phyloP scores from a whole-genome alignment of 2,113 vertebrate genomes.

The Polypterus bichir region DNA sequence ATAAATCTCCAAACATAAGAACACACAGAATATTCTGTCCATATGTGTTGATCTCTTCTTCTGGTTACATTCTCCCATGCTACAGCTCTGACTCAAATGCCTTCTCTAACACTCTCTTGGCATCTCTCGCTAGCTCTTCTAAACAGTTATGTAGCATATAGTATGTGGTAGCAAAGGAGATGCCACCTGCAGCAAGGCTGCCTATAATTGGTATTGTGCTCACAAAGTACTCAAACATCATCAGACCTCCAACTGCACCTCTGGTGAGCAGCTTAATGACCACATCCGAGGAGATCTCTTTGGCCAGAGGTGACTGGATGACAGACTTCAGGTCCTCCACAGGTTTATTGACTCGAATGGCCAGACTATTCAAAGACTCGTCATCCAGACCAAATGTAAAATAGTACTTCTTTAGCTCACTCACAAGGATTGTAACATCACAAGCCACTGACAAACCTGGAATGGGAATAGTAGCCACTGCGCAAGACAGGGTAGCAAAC shows the following conservation, averaged over 20 bases:
- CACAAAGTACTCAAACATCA: background rate
- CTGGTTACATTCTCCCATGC: too few relatives aligned
- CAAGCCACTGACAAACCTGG: slow-evolving; percentile 32
- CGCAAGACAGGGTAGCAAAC: slow-evolving; percentile 29
- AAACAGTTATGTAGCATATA: background rate
- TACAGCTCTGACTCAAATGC: background rate
- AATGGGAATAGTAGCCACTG: slow-evolving; percentile 31
- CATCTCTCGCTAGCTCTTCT: background rate
- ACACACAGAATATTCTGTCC: too few relatives aligned
- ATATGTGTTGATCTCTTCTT: too few relatives aligned
- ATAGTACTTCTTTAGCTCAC: slow-evolving; percentile 28
- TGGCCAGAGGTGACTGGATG: background rate
- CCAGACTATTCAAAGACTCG: slow-evolving; percentile 27
- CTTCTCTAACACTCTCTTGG: background rate
- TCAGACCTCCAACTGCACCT: rapidly evolving
- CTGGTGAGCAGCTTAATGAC: background rate
- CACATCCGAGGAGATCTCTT: too few relatives aligned
- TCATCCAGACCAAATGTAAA: slow-evolving; percentile 38
- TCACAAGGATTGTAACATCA: slow-evolving; percentile 29
- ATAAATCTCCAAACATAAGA: too few relatives aligned
- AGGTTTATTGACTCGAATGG: background rate
- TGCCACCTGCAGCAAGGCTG: background rate
- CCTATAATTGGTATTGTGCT: background rate
- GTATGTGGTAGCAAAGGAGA: background rate
- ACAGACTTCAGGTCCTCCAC: slow-evolving; percentile 1